Base-by-base conservation (phyloP, 2,113 vertebrate genomes). In the Ctenodactylus gundi region DNA sequence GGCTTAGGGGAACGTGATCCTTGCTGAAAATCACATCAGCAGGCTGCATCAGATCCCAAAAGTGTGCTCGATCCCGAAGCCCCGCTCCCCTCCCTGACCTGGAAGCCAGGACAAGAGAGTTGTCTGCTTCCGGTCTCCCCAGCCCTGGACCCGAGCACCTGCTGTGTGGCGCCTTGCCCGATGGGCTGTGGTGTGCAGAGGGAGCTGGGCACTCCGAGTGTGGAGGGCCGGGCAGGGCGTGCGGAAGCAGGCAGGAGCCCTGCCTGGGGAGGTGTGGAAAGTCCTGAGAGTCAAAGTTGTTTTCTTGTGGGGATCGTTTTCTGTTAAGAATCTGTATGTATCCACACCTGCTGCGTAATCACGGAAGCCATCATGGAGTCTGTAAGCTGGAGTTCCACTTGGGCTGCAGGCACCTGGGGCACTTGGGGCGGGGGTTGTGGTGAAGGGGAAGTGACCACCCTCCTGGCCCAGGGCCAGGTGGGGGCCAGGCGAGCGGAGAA, bases 381-480 rank as follows among this genome's bases (percentile, higher is more conserved):
- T 44, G 23, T 31, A 76, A 64, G 39, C 67, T 55, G 41, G 36
- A 25, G 44, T 41, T 27, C 4, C 7, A 10, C 9, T 70, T 29
- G 5, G 7, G 23, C 36, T 39, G 9, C 0, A 14, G 72, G 57
- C 83, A 39, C 65, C 44, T 3, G 36, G 62, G 58, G 21, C 81
- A 57, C 65, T 95, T 21, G 78, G 95, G 93, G 70, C 36, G 23
- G 76, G 55, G 86, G 94, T 92, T 83, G 88, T 80, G 41, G 58
- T 75, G 21, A 25, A 21, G 72, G 73, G 73, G 62, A 39, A 62
- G 75, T 77, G 51, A 46, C 77, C 8, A 4, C n/a, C 60, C 90
- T 13, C 21, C 62, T 55, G 92, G 88, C 78, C 36, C 1, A 4
- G 31, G 46, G 89, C 73, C 77, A 57, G 68, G 60, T 49, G 57